These are phyloP conservation scores for Patagioenas fasciata DNA, from an alignment of 2,113 vertebrate species.

Conservation along the genomic window DNA sequence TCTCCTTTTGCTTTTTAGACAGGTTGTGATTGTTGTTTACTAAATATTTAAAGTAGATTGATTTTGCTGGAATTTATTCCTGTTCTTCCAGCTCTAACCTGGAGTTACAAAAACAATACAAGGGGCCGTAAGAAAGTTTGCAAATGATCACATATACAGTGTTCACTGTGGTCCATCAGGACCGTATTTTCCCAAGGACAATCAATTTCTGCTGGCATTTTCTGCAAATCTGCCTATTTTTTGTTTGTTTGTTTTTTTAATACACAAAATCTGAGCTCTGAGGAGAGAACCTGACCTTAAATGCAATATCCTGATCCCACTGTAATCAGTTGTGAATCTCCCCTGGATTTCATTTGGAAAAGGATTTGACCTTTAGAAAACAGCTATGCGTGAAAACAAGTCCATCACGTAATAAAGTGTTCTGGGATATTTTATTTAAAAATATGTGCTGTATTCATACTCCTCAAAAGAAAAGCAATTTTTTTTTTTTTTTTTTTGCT, in stretches of 20 bases:
- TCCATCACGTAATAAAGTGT: not conserved
- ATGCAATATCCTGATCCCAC: not conserved
- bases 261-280: not conserved
- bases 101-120: not conserved
- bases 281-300: not conserved
- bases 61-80: not conserved
- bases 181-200: not conserved
- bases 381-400: not conserved
- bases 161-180: not conserved
- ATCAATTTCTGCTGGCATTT: not conserved
- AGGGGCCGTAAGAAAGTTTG: not conserved
- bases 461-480: not conserved
- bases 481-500: not conserved
- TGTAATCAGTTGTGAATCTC: not conserved
- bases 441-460: not conserved
- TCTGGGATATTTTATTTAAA: not conserved
- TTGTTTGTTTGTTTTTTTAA: not conserved
- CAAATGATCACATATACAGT: not conserved
- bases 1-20: not conserved
- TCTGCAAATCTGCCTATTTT: not conserved
- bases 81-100: not conserved
- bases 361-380: conserved; percentile 13
- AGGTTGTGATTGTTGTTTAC: not conserved
- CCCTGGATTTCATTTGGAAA: not conserved
- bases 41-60: not conserved